A percentile compares a stretch with the other conserved stretches of the same genome.
These are phyloP conservation scores for Odontothrips loti DNA, from an alignment of 2,888 invertebrate species.

Conservation along the genomic window DNA sequence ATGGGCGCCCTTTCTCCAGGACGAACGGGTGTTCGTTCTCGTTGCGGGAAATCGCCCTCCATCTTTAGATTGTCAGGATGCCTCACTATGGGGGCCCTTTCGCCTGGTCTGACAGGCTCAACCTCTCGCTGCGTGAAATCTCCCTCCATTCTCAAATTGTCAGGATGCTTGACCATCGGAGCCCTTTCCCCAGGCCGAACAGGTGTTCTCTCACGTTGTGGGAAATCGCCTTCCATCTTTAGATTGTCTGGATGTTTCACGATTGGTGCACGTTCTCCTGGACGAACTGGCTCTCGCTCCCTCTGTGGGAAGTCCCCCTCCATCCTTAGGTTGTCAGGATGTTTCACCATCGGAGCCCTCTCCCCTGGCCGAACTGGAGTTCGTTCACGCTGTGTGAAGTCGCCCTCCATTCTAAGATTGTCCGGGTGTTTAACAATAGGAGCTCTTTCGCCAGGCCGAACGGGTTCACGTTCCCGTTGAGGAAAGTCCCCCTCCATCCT, in stretches of 20 bases:
- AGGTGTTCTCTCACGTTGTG: slow-evolving; percentile 42
- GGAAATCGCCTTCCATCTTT: slow-evolving; percentile 41
- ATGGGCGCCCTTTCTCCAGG: slow-evolving; percentile 51
- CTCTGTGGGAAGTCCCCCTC: slow-evolving; percentile 58
- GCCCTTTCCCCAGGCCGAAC: not conserved
- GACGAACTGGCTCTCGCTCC: slow-evolving; percentile 47
- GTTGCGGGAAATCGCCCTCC: slow-evolving; percentile 54
- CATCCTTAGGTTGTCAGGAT: slow-evolving; percentile 51
- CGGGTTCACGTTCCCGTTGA: slow-evolving; percentile 35
- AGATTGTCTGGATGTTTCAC: slow-evolving; percentile 45
- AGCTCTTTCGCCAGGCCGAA: slow-evolving; percentile 49
- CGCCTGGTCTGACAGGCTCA: slow-evolving; percentile 45
- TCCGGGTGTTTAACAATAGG: slow-evolving; percentile 48
- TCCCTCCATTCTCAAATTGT: slow-evolving; percentile 58
- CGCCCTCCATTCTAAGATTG: slow-evolving; percentile 43
- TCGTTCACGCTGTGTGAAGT: slow-evolving; percentile 48
- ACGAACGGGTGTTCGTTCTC: slow-evolving; percentile 45
- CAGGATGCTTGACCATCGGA: slow-evolving; percentile 52
- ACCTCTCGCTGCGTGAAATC: slow-evolving; percentile 49
- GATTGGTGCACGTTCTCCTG: slow-evolving; percentile 45
- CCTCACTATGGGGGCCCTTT: slow-evolving; percentile 52
- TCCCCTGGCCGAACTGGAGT: slow-evolving; percentile 47
- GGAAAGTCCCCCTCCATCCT: slow-evolving; percentile 55
- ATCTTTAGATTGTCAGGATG: slow-evolving; percentile 56
- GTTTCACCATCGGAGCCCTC: slow-evolving; percentile 45